A percentile compares a stretch with the other conserved stretches of the same genome.
Evolutionary conservation across 2,797 vertebrate genomes (phyloP).

Genomic region (Tarsius wallacei): DNA sequence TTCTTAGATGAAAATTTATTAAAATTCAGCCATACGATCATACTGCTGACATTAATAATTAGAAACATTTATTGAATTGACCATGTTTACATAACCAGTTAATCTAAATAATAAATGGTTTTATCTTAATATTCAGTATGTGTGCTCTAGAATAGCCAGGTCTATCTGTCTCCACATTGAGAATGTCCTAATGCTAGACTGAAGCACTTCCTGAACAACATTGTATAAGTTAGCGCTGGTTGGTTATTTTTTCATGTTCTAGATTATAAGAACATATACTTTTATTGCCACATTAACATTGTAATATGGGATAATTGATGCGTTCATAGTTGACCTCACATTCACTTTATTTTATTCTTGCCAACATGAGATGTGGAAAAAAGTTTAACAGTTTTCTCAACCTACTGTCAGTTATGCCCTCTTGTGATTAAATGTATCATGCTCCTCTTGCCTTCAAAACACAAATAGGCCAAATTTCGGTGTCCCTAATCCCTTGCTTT

Average conservation of each 20-base stretch:
- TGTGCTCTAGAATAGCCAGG: background rate
- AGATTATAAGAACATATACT: background rate
- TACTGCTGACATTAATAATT: background rate
- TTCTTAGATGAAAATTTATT: constrained; percentile 7
- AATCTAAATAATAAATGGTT: background rate
- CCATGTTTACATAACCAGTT: background rate
- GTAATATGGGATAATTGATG: background rate
- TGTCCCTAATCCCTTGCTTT: background rate
- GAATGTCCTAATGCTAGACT: background rate
- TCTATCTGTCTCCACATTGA: background rate
- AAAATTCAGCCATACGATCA: background rate
- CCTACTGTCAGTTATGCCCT: background rate
- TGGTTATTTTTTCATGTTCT: background rate
- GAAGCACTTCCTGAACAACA: background rate
- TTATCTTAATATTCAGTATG: background rate
- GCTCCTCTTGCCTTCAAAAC: background rate
- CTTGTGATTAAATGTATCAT: background rate
- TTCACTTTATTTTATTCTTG: constrained; percentile 31
- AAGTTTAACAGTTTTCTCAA: background rate
- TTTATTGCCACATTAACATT: background rate
- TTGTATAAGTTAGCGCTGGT: background rate
- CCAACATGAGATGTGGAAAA: background rate
- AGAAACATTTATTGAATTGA: background rate
- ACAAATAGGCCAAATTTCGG: background rate
- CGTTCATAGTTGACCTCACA: background rate